phyloP scores from a whole-genome alignment of 2,797 vertebrate genomes.

The Lepilemur ruficaudatus region DNA sequence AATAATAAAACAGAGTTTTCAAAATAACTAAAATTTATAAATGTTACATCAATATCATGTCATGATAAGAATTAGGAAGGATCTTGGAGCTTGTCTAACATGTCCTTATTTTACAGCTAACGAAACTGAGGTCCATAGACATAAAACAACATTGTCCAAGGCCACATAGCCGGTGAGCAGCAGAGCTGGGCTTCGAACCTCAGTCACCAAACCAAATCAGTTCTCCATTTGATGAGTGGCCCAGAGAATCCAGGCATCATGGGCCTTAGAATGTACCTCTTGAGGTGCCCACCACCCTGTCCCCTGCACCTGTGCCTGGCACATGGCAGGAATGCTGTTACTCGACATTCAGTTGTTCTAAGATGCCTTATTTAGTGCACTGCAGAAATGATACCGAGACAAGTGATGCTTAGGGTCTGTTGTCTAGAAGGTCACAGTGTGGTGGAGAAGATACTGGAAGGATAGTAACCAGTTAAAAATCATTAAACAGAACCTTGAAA shows the following conservation, averaged over 20 bases:
- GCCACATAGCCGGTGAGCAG: background rate
- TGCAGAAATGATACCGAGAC: background rate
- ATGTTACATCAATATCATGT: background rate
- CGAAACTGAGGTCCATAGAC: background rate
- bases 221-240: background rate
- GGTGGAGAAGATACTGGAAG: background rate
- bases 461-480: background rate
- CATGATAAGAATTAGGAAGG: background rate
- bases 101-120: background rate
- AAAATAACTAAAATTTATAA: background rate
- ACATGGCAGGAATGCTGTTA: background rate
- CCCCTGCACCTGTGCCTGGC: background rate
- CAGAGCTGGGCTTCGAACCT: background rate
- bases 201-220: background rate
- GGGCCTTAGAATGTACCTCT: background rate
- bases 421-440: background rate
- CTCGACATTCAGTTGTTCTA: accelerated
- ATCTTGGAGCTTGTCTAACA: background rate
- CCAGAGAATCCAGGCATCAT: background rate
- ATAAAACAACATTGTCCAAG: background rate
- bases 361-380: background rate
- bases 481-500: background rate
- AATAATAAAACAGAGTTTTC: background rate
- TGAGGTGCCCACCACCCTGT: background rate
- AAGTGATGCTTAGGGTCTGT: background rate